A percentile compares a stretch with the other conserved stretches of the same genome.
Conservation (phyloP, 2,888 invertebrate genomes). For the Eupelmus urozonus region DNA sequence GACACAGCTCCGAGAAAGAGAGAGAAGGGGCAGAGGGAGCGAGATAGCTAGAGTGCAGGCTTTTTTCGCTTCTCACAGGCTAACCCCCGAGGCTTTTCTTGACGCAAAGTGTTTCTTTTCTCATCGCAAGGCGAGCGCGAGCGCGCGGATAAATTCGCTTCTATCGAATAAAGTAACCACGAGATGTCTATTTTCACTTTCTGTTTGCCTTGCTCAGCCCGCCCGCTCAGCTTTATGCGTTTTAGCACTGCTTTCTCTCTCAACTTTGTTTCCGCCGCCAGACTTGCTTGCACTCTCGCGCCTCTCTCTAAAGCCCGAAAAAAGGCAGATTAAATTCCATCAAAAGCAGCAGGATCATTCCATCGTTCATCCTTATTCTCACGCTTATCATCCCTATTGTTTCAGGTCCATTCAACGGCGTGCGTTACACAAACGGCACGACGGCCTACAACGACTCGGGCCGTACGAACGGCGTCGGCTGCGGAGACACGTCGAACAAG, state of each 20-base stretch:
- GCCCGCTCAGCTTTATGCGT: neutral
- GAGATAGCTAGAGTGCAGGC: neutral
- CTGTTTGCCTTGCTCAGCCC: neutral
- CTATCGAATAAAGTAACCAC: conserved; percentile 50
- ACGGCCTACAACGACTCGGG: conserved; percentile 70
- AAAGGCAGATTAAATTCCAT: no score
- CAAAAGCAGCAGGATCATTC: neutral
- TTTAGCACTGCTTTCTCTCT: no score
- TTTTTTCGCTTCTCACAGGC: conserved; percentile 5
- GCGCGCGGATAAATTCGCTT: conserved; percentile 40
- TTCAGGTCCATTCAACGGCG: conserved; percentile 70
- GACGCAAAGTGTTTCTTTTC: conserved; percentile 33
- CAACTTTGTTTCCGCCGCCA: no score
- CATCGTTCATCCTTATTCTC: no score
- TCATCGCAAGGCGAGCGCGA: conserved; percentile 3
- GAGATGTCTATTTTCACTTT: conserved; percentile 34
- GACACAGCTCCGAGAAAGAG: no score
- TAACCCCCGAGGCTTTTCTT: conserved; percentile 31
- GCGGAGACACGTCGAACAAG: conserved; percentile 69
- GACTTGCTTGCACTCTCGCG: no score
- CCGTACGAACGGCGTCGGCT: conserved; percentile 64
- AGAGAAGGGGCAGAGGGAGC: neutral
- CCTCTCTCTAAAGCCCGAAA: no score
- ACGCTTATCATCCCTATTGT: neutral
- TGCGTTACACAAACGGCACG: conserved; percentile 72